Conservation (phyloP, 1,140 invertebrate species). For the Drosophila repleta region DNA sequence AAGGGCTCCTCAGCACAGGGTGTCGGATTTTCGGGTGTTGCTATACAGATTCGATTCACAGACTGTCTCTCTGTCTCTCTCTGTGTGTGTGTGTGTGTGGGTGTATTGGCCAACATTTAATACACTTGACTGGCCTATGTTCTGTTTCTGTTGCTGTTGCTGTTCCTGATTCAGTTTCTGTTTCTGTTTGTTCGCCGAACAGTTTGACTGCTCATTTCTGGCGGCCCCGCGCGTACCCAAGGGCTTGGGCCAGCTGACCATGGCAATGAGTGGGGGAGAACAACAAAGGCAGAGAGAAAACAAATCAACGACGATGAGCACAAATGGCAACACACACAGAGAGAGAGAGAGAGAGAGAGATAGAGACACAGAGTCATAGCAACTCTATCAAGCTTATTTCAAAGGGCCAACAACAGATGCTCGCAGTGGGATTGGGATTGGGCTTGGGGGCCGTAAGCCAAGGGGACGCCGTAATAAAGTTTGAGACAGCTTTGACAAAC, state of each 20-base stretch:
- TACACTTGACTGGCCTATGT: slow-evolving; percentile 64
- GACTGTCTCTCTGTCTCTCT: neutral
- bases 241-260: slow-evolving; percentile 33
- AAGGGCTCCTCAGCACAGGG: slow-evolving; percentile 4
- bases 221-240: slow-evolving; percentile 9
- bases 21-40: neutral
- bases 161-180: slow-evolving; percentile 2
- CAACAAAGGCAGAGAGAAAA: slow-evolving; percentile 52
- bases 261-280: slow-evolving; percentile 22
- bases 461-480: slow-evolving; percentile 48
- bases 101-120: slow-evolving; percentile 71
- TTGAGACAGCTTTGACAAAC: slow-evolving; percentile 70
- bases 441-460: slow-evolving; percentile 20
- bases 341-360: too few species aligned
- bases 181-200: slow-evolving; percentile 21
- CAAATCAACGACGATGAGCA: slow-evolving; percentile 77
- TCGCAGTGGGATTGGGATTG: neutral
- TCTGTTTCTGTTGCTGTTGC: neutral
- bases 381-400: slow-evolving; percentile 82
- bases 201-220: slow-evolving; percentile 25
- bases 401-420: slow-evolving; percentile 65
- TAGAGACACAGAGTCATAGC: too few species aligned
- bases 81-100: too few species aligned
- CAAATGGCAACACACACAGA: slow-evolving; percentile 75
- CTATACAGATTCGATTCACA: slow-evolving; percentile 20